Evolutionary conservation across 2,113 vertebrate genomes (phyloP).

Genomic region (Ciconia maguari): DNA sequence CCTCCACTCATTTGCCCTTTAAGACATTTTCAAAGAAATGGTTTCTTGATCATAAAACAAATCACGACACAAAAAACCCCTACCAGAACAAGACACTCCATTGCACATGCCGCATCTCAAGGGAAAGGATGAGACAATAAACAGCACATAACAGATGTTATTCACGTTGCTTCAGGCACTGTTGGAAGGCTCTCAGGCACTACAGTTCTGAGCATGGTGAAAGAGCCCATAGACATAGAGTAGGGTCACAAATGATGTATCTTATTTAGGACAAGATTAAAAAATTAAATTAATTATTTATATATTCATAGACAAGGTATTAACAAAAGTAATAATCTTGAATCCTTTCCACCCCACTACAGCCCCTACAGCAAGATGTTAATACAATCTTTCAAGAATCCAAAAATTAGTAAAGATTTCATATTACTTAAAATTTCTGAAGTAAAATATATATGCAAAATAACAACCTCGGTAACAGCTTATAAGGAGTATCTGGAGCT

Average conservation of each 20-base stretch:
- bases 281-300: background rate
- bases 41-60: background rate
- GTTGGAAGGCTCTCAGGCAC: background rate
- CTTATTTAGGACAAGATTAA: background rate
- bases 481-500: constrained; percentile 17
- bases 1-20: background rate
- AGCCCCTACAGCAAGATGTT: background rate
- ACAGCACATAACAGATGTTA: constrained; percentile 17
- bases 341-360: background rate
- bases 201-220: background rate
- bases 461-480: background rate
- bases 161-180: background rate
- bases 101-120: constrained; percentile 11
- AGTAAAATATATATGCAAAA: background rate
- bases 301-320: background rate
- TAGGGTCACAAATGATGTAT: background rate
- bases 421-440: background rate
- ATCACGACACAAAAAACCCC: background rate
- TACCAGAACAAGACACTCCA: background rate
- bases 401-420: background rate
- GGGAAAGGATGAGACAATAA: constrained; percentile 34
- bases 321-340: background rate
- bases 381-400: background rate
- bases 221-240: background rate
- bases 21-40: background rate